These are phyloP conservation scores for Aphyosemion australe DNA, from an alignment of 2,113 vertebrate species.

Conservation along the genomic window DNA sequence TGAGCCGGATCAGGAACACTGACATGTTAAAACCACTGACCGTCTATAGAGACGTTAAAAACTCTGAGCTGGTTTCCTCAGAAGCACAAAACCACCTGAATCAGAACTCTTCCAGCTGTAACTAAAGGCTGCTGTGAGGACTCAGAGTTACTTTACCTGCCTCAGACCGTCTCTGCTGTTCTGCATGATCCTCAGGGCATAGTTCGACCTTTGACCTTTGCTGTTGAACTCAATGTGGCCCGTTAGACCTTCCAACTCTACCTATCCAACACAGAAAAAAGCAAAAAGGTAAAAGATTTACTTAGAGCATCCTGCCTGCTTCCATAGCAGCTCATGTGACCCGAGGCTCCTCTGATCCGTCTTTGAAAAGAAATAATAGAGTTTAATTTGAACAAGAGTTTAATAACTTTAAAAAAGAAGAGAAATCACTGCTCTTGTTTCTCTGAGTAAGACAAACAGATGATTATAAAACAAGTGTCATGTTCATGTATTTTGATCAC, in stretches of 20 bases:
- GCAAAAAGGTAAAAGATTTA: no score
- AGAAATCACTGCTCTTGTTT: no score
- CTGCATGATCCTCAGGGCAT: conserved; percentile 94
- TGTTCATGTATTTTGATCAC: conserved; percentile 39
- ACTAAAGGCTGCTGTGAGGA: not conserved
- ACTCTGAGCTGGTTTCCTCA: conserved; percentile 6
- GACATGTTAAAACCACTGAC: not conserved
- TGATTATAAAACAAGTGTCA: conserved; percentile 33
- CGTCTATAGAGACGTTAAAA: no score
- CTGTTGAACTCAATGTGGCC: conserved; percentile 99
- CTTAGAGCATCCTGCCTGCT: no score
- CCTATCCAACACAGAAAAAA: conserved; percentile 90
- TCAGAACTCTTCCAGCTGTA: conserved; percentile 26
- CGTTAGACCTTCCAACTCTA: conserved; percentile 99
- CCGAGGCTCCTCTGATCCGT: no score
- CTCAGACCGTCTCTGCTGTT: conserved; percentile 87
- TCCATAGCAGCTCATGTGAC: not conserved
- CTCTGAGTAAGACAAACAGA: conserved; percentile 13
- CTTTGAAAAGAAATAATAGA: no score
- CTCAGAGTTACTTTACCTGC: conserved; percentile 84
- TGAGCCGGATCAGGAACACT: no score
- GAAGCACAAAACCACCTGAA: conserved; percentile 4
- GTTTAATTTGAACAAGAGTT: no score
- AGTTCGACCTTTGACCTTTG: conserved; percentile 97
- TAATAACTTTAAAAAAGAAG: no score